Base-by-base conservation (phyloP, 2,113 vertebrate species). In the Pomatorhinus ruficollis region DNA sequence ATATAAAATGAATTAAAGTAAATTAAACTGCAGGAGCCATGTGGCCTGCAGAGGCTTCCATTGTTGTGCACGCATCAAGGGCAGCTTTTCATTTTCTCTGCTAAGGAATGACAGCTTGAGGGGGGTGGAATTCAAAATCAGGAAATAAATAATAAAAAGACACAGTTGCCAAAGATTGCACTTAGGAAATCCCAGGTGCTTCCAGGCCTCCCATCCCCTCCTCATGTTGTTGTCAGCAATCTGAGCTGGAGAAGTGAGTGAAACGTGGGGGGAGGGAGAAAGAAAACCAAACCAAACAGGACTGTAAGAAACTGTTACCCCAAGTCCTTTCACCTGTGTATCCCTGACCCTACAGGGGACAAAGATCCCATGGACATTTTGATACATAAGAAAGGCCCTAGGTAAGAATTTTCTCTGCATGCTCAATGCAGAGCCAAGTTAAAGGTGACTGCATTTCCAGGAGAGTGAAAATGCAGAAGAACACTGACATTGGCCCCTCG, bases 1-100 rank as follows among this genome's bases (percentile, higher is more conserved):
- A 98, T 97, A 94, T 95, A 98, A 98, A 98, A 98, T 95, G 97
- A 98, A 98, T 98, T 98, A 98, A 97, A 97, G 97, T 97, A 98
- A 98, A 98, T 98, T 98, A 98, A 98, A 98, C 94, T 91, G 97
- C 60, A 89, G 90, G 93, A 97, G 97, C 97, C 98, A 98, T 98
- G 98, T 98, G 98, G 98, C 95, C 76, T 92, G 91, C 89, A 82
- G 91, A 92, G 70, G 94, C 95, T 80, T 86, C 83, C 97, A 97
- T 98, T 98, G 97, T 98, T 96, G 95, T 96, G 28, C 40, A 12
- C 40, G 31, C 52, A 50, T 90, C 82, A 90, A 93, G 44, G 93
- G 96, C 90, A 92, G 83, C 93, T 97, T 98, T 97, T 98, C 98
- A 98, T 98, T 97, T 98, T 92, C 96, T 59, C 84, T 54, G 54